Evolutionary conservation across 2,888 invertebrate species (phyloP).

Genomic region (Xestia sexstrigata): DNA sequence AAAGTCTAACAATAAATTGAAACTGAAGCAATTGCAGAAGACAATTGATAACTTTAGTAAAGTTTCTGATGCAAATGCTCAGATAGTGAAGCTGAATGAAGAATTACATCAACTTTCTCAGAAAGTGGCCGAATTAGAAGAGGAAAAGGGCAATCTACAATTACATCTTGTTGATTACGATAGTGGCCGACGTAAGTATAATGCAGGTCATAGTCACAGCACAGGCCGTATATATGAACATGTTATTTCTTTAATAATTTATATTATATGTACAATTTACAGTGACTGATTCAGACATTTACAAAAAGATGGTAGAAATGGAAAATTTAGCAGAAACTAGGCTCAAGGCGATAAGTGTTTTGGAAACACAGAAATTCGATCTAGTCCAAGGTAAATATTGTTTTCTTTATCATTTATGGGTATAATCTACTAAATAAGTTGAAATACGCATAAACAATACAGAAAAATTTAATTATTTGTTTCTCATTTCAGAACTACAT

Average conservation of each 20-base stretch:
- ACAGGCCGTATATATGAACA: not conserved
- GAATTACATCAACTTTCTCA: conserved; percentile 92
- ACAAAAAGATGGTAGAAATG: conserved; percentile 87
- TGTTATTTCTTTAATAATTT: conserved; percentile 13
- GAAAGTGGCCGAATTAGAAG: conserved; percentile 95
- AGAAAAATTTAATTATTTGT: not conserved
- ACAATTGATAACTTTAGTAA: conserved; percentile 93
- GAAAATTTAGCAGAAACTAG: conserved; percentile 89
- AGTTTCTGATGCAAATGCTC: conserved; percentile 92
- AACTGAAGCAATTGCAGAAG: conserved; percentile 94
- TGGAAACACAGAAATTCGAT: conserved; percentile 93
- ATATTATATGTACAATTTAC: conserved; percentile 64
- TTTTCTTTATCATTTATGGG: not conserved
- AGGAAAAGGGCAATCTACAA: conserved; percentile 97
- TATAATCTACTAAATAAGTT: not conserved
- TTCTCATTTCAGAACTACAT: conserved; percentile 87
- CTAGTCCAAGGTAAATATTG: conserved; percentile 90
- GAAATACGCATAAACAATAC: not conserved
- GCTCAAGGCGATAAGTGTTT: conserved; percentile 90
- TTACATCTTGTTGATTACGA: conserved; percentile 95
- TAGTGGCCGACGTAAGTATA: conserved; percentile 92
- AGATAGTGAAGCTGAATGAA: conserved; percentile 92
- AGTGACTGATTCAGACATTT: conserved; percentile 89
- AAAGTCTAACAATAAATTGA: conserved; percentile 93
- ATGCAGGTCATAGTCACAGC: not conserved